A percentile compares a stretch with the other conserved stretches of the same genome.
phyloP scores from a whole-genome alignment of 1,140 invertebrate genomes.

The Subanguina moxae region DNA sequence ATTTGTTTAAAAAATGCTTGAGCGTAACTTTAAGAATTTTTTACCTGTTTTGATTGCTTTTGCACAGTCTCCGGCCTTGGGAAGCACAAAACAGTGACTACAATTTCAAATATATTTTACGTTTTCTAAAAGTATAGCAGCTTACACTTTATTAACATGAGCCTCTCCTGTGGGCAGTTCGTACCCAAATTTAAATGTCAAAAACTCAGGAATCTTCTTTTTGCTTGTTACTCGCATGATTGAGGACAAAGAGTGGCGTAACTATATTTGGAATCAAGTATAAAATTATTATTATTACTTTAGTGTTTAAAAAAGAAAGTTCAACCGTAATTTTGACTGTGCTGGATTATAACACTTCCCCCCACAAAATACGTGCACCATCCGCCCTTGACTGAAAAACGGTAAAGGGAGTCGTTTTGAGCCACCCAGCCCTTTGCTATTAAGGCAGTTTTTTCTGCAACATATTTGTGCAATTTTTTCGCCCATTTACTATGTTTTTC shows the following conservation, averaged over 20 bases:
- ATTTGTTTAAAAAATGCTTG: not conserved
- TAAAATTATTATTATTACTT: constrained; percentile 52
- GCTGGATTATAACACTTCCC: too few relatives aligned
- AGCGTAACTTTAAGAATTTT: not conserved
- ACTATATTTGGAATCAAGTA: constrained; percentile 74
- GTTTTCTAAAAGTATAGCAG: too few relatives aligned
- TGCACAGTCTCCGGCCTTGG: constrained; percentile 46
- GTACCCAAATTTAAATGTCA: constrained; percentile 75
- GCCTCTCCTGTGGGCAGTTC: constrained; percentile 45
- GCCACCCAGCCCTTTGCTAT: too few relatives aligned
- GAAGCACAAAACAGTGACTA: constrained; percentile 37
- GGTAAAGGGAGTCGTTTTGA: too few relatives aligned
- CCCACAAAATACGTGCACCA: too few relatives aligned
- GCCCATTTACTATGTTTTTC: too few relatives aligned
- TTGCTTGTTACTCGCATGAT: constrained; percentile 96
- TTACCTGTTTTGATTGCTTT: constrained; percentile 34
- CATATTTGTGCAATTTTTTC: too few relatives aligned
- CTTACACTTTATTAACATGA: constrained; percentile 12
- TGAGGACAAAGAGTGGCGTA: constrained; percentile 77
- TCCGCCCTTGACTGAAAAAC: too few relatives aligned
- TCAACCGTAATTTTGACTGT: too few relatives aligned
- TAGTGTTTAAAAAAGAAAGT: constrained; percentile 10
- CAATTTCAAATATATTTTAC: not conserved
- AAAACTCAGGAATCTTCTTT: constrained; percentile 83
- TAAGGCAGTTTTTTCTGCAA: too few relatives aligned